Conservation (phyloP, 2,113 vertebrate species). For the Puma concolor region DNA sequence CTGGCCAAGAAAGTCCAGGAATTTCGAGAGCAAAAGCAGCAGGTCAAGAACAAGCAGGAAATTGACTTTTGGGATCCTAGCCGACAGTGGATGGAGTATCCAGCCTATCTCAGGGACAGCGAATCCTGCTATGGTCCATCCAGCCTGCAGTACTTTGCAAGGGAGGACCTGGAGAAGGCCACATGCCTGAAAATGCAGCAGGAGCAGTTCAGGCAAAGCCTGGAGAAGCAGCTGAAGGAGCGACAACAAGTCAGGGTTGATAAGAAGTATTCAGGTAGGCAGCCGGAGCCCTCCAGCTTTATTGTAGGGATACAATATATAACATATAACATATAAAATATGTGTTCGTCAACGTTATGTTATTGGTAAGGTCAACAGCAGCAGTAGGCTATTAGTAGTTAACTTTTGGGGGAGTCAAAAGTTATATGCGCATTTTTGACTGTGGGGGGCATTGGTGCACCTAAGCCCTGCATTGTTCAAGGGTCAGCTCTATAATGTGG, state of each 20-base stretch:
- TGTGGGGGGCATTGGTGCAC: neutral
- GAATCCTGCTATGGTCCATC: slow-evolving; percentile 55
- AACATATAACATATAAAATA: no score
- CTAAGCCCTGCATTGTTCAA: neutral
- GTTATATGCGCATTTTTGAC: no score
- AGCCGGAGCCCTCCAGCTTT: neutral
- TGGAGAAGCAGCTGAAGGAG: slow-evolving; percentile 85
- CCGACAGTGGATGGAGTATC: slow-evolving; percentile 64
- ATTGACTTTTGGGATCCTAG: slow-evolving; percentile 83
- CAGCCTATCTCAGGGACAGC: neutral
- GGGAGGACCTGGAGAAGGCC: slow-evolving; percentile 82
- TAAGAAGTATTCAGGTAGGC: slow-evolving; percentile 81
- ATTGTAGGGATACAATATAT: no score
- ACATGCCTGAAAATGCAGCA: slow-evolving; percentile 82
- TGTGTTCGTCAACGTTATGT: no score
- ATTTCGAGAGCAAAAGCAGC: slow-evolving; percentile 84
- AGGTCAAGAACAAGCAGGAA: slow-evolving; percentile 74
- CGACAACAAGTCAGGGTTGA: slow-evolving; percentile 73
- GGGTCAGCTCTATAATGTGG: neutral
- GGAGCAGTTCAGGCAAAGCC: slow-evolving; percentile 84
- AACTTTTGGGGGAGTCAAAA: no score
- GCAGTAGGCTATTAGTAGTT: no score
- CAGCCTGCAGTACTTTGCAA: slow-evolving; percentile 85
- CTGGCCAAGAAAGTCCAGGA: slow-evolving; percentile 76
- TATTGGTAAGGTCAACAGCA: no score